phyloP scores from a whole-genome alignment of 2,888 invertebrate genomes.

The Plebejus argus region DNA sequence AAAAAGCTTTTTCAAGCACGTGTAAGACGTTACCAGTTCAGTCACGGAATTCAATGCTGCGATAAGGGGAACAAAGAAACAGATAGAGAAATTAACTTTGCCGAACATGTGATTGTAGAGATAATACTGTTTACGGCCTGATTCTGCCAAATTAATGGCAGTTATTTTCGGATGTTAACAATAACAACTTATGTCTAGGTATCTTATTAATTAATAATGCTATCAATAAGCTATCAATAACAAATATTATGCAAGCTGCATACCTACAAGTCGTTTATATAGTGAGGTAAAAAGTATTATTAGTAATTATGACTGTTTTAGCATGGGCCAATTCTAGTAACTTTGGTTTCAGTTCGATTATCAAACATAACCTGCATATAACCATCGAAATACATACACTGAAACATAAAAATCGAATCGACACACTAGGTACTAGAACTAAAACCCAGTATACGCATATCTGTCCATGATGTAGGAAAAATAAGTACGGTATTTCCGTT shows the following conservation, averaged over 20 bases:
- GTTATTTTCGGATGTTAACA: neutral
- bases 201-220: neutral
- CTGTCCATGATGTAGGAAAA: no score
- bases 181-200: neutral
- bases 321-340: neutral
- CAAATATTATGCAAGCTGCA: no score
- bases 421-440: no score
- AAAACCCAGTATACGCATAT: no score
- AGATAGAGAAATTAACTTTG: constrained; percentile 50
- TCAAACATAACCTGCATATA: no score
- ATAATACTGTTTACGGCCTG: constrained; percentile 1
- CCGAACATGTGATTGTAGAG: constrained; percentile 13
- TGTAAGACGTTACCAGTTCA: constrained; percentile 56
- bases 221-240: no score
- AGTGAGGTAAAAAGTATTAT: no score
- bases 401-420: no score
- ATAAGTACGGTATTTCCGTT: no score
- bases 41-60: constrained; percentile 53
- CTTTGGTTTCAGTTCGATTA: neutral
- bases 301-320: no score
- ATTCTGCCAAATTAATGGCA: neutral
- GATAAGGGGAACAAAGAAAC: constrained; percentile 45
- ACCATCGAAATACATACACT: no score
- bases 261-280: no score
- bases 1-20: constrained; percentile 40